Percentiles rank a stretch among this genome's conserved stretches.
Evolutionary conservation across 2,113 vertebrate genomes (phyloP).

Genomic region (Oxyruncus cristatus): DNA sequence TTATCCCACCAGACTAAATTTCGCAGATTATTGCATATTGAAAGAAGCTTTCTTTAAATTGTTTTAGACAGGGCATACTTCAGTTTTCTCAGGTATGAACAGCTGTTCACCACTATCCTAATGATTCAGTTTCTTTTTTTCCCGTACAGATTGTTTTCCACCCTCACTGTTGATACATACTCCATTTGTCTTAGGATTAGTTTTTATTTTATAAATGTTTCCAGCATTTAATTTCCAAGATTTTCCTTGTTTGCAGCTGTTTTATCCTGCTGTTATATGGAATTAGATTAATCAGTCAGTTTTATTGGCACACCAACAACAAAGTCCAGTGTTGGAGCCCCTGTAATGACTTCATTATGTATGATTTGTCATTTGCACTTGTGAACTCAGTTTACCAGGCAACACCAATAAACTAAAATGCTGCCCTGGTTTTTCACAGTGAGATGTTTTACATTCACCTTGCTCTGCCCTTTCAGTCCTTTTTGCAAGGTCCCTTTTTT

Average conservation of each 20-base stretch:
- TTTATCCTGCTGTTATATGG: constrained; percentile 35
- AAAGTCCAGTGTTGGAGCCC: constrained; percentile 23
- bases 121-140: neutral
- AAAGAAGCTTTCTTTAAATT: neutral
- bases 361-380: constrained; percentile 54
- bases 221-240: constrained; percentile 44
- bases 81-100: neutral
- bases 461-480: neutral
- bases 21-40: neutral
- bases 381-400: constrained; percentile 55
- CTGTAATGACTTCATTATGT: constrained; percentile 56
- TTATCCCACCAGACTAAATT: neutral
- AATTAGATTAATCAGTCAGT: constrained; percentile 45
- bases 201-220: constrained; percentile 62
- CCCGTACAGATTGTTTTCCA: constrained; percentile 39
- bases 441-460: neutral
- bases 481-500: neutral
- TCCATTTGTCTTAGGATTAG: constrained; percentile 29
- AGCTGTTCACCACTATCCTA: neutral
- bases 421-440: neutral
- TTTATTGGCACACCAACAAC: constrained; percentile 58
- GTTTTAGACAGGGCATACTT: neutral
- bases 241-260: constrained; percentile 51
- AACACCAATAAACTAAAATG: constrained; percentile 51
- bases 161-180: neutral